Percentiles rank a stretch among this genome's conserved stretches.
These are phyloP conservation scores for Drosophila demipolita DNA, from an alignment of 2,888 invertebrate genomes.

Conservation along the genomic window DNA sequence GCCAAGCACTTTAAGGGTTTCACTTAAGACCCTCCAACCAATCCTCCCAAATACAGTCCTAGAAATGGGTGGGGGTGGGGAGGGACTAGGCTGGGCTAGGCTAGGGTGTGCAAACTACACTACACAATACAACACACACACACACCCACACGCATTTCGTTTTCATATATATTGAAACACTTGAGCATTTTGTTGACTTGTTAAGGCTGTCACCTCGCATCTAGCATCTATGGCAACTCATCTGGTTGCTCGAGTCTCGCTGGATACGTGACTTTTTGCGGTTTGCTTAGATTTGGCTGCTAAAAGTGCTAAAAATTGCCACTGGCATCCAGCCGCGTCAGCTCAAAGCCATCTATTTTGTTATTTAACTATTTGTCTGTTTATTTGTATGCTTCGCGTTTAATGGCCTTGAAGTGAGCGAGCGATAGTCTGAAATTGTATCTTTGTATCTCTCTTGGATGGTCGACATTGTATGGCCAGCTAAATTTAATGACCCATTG, in stretches of 20 bases:
- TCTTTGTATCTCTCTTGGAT: constrained; percentile 52
- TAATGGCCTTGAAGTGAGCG: constrained; percentile 56
- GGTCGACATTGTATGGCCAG: constrained; percentile 31
- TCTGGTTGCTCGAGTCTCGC: constrained; percentile 39
- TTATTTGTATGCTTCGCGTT: constrained; percentile 40
- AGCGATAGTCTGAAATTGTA: constrained; percentile 55
- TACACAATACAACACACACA: constrained; percentile 8
- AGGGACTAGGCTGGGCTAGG: background rate
- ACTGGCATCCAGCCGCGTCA: constrained; percentile 11
- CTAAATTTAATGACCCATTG: constrained; percentile 69
- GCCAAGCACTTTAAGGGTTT: constrained; percentile 73
- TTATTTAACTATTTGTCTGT: constrained; percentile 42
- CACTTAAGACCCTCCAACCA: constrained; percentile 63
- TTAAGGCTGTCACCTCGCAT: constrained; percentile 41
- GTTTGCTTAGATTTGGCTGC: constrained; percentile 80
- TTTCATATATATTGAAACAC: constrained; percentile 52
- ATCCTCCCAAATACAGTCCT: constrained; percentile 1
- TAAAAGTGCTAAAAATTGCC: constrained; percentile 75
- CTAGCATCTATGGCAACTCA: constrained; percentile 34
- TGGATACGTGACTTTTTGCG: constrained; percentile 83
- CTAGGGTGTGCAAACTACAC: constrained; percentile 13
- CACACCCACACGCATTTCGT: constrained; percentile 9
- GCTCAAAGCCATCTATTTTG: constrained; percentile 33
- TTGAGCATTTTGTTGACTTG: constrained; percentile 73
- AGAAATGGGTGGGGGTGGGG: background rate